phyloP scores from a whole-genome alignment of 2,113 vertebrate genomes.

The Malurus cyaneus region DNA sequence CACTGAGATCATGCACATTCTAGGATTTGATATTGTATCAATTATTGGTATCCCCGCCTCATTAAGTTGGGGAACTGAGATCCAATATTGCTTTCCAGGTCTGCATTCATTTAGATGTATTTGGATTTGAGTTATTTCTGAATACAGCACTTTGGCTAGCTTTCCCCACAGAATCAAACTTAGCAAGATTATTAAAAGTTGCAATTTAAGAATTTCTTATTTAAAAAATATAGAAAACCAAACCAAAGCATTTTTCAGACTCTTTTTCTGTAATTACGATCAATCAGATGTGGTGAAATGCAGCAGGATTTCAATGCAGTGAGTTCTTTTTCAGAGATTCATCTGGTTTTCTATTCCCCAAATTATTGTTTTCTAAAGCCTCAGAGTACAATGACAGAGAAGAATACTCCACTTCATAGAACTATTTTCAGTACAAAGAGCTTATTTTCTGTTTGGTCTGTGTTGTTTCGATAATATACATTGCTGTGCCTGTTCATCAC shows the following conservation, averaged over 20 bases:
- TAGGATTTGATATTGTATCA: background rate
- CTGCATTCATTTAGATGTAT: background rate
- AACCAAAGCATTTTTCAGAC: background rate
- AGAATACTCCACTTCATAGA: background rate
- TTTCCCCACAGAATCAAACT: background rate
- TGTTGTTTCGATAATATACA: background rate
- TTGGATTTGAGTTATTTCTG: background rate
- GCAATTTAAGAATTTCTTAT: background rate
- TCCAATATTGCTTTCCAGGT: background rate
- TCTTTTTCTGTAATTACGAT: background rate
- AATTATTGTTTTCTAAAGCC: background rate
- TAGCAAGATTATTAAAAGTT: background rate
- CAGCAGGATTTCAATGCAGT: background rate
- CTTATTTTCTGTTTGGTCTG: background rate
- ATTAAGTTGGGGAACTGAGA: background rate
- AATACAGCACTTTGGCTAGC: background rate
- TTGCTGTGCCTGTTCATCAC: background rate
- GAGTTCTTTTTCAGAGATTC: background rate
- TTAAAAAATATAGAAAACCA: background rate
- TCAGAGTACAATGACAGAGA: background rate
- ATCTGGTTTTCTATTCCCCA: background rate
- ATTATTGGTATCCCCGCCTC: background rate
- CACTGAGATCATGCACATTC: background rate
- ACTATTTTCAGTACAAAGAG: background rate
- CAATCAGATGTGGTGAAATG: background rate